Percentiles rank a stretch among this genome's conserved stretches.
phyloP scores from a whole-genome alignment of 2,797 vertebrate species.

The Lophius americanus region DNA sequence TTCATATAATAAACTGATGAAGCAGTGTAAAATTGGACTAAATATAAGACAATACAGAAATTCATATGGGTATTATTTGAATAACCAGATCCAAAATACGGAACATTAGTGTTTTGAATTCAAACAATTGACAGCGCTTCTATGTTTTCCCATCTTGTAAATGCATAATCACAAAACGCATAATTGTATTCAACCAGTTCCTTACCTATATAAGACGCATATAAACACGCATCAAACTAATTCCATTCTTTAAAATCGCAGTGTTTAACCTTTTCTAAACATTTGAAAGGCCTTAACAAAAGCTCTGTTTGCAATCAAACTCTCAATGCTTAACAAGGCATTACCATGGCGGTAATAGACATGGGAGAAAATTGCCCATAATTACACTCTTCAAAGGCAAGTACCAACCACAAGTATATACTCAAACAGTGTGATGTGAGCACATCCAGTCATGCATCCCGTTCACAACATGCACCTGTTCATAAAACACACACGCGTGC shows the following conservation, averaged over 20 bases:
- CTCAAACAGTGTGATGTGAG: conserved; percentile 5
- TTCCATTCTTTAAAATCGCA: neutral
- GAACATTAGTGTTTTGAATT: neutral
- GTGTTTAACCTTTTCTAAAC: conserved; percentile 30
- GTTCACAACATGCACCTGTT: conserved; percentile 17
- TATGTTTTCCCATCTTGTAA: neutral
- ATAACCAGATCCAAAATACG: neutral
- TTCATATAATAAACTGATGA: too few relatives aligned
- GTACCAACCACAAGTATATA: conserved; percentile 26
- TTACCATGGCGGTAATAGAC: conserved; percentile 31
- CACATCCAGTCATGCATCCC: neutral
- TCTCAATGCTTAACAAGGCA: conserved; percentile 33
- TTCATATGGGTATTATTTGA: neutral
- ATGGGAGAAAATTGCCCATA: conserved; percentile 6
- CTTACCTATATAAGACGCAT: neutral
- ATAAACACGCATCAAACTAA: neutral
- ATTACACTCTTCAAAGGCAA: conserved; percentile 21
- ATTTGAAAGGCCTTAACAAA: conserved; percentile 40
- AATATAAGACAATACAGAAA: too few relatives aligned
- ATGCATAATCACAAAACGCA: neutral
- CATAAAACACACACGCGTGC: conserved; percentile 21
- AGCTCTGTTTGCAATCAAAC: conserved; percentile 39
- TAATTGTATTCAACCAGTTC: neutral
- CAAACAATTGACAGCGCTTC: neutral
- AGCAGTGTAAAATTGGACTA: too few relatives aligned